These are phyloP conservation scores for Tragelaphus eurycerus DNA, from an alignment of 2,797 vertebrate genomes.

Conservation along the genomic window DNA sequence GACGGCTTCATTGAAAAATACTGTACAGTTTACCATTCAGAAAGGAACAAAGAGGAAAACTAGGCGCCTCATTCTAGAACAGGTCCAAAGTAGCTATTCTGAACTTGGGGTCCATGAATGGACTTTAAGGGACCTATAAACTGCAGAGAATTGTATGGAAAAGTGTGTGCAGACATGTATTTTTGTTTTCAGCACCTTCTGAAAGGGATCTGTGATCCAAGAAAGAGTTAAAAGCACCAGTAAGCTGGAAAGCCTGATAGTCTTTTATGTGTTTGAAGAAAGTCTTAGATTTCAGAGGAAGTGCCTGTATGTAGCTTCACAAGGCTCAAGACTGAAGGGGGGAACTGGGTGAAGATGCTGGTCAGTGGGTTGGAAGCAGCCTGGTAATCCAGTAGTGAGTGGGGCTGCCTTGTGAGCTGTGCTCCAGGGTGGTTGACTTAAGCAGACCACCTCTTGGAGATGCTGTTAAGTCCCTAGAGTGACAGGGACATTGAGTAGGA, in stretches of 20 bases:
- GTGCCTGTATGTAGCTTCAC: neutral
- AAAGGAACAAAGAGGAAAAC: neutral
- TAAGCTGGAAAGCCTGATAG: neutral
- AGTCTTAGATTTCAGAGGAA: neutral
- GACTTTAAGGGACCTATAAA: neutral
- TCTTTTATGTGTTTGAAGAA: neutral
- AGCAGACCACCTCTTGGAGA: neutral
- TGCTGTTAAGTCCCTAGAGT: neutral
- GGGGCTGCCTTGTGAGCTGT: neutral
- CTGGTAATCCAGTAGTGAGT: neutral
- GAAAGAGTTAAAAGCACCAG: neutral
- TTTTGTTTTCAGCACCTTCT: neutral
- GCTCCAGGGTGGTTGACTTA: fast-evolving
- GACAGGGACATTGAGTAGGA: neutral
- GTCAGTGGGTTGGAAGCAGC: neutral
- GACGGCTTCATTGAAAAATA: neutral
- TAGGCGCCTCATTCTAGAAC: neutral
- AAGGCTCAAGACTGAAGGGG: no score
- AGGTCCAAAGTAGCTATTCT: neutral
- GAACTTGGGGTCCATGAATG: neutral
- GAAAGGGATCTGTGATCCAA: neutral
- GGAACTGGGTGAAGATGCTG: neutral
- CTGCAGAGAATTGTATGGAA: neutral
- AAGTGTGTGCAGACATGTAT: neutral
- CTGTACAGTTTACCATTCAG: neutral